Evolutionary conservation across 1,140 invertebrate genomes (phyloP), one percentile per base, ranked within the genome.

Genomic region (Drepana arcuata): DNA sequence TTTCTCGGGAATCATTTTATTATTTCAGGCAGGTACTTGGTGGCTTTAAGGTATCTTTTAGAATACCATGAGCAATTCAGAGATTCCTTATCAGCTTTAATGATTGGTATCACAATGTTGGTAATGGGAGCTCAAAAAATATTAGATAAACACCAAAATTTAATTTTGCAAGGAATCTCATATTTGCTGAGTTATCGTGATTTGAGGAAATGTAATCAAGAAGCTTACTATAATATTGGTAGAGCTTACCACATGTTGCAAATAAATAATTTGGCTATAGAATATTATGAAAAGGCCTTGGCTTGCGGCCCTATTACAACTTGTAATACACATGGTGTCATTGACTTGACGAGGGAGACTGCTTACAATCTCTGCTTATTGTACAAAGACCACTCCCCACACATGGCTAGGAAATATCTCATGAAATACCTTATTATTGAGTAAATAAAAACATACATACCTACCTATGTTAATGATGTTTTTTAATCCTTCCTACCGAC

Each of bases 221-320:
- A 99, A 84, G 84, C 89, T 1, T 89, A 89, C 54, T 99, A 97
- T 62, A 99, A 99, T 67, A 85, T 96, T 16, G 97, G 92, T 1
- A 84, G 97, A 57, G 90, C 92, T 18, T 92, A 95, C 78, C 96
- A 99, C 81, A 94, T 97, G 82, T 79, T 97, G 2, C 94, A 93
- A 16, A 78, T 98, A 4, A 83, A 92, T 46, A 89, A 93, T 61
- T 84, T 92, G 41, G 95, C 96, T 0, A 83, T 93, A 28, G 86
- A 92, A 60, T 95, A 95, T 72, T 99, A 98, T 75, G 91, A 95
- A 67, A 87, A 87, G 71, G 95, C 92, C 2, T 84, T 98, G n/a
- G 73, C 87, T n/a, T 78, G 82, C 34, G 57, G 85, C 13, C 66
- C 85, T 37, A 77, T 85, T 23, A 44, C 89, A 7, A 65, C 86